Conservation (phyloP, 1,140 invertebrate genomes). For the Brachionus sp. region DNA sequence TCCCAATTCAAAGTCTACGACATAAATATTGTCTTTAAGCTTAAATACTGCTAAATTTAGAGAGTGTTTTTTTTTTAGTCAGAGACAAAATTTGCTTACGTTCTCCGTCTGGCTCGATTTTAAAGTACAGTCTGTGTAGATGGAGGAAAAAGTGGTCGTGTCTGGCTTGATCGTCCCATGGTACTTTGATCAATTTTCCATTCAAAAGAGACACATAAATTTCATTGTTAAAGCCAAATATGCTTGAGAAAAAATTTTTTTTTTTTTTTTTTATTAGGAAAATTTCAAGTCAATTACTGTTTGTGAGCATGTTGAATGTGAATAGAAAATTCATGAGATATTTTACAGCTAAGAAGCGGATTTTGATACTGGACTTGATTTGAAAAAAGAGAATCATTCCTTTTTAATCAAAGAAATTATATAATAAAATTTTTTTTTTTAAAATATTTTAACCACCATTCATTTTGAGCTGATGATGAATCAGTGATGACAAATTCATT, state of each 20-base stretch:
- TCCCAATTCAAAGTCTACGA: constrained; percentile 28
- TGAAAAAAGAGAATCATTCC: constrained; percentile 25
- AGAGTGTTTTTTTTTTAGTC: background rate
- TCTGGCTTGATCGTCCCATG: constrained; percentile 36
- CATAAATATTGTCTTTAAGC: constrained; percentile 22
- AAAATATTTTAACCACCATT: background rate
- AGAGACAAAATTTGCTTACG: background rate
- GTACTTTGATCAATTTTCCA: constrained; percentile 38
- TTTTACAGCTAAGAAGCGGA: constrained; percentile 26
- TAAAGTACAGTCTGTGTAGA: constrained; percentile 30
- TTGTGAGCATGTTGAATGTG: constrained; percentile 43
- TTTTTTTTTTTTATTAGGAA: too few species aligned
- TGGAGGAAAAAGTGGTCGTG: constrained; percentile 37
- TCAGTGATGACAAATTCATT: constrained; percentile 33
- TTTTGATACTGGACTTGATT: constrained; percentile 28
- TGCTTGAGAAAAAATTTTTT: too few species aligned
- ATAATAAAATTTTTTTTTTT: background rate
- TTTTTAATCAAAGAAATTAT: background rate
- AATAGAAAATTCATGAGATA: constrained; percentile 30
- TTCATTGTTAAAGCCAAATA: constrained; percentile 31
- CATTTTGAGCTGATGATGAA: background rate
- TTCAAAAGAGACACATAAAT: constrained; percentile 26
- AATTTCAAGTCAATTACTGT: too few species aligned
- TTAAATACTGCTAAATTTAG: constrained; percentile 23
- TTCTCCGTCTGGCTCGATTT: constrained; percentile 38